Conservation (phyloP, 2,113 vertebrate genomes). For the Cyanoliseus patagonus region DNA sequence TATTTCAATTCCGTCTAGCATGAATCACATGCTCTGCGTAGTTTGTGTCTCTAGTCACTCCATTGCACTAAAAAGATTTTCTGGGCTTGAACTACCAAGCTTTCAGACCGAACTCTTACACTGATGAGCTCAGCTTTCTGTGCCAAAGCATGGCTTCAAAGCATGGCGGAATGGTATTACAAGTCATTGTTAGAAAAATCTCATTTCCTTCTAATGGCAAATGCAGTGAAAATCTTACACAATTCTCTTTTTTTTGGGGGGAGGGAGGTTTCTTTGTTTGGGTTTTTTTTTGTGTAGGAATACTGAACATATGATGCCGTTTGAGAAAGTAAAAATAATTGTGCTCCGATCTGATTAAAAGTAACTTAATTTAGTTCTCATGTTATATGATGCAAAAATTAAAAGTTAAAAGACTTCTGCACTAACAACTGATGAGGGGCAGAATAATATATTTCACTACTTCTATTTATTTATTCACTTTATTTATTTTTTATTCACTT, state of each 20-base stretch:
- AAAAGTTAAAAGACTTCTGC: neutral
- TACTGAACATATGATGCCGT: neutral
- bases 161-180: neutral
- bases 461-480: neutral
- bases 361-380: neutral
- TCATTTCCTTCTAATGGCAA: neutral
- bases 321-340: neutral
- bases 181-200: neutral
- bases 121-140: neutral
- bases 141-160: neutral
- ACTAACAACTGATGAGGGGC: neutral
- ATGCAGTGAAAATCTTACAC: neutral
- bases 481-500: neutral
- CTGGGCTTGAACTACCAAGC: neutral
- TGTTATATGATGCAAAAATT: neutral
- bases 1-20: neutral
- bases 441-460: neutral
- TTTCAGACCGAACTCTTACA: neutral
- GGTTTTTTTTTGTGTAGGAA: neutral
- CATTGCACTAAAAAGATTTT: neutral
- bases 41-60: neutral
- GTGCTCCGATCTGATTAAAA: neutral
- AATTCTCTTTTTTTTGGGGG: neutral
- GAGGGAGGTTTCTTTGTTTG: too few relatives aligned
- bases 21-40: conserved; percentile 48